Percentiles rank a stretch among this genome's conserved stretches.
Conservation (phyloP, 2,113 vertebrate species). For the Sceloporus tristichus region DNA sequence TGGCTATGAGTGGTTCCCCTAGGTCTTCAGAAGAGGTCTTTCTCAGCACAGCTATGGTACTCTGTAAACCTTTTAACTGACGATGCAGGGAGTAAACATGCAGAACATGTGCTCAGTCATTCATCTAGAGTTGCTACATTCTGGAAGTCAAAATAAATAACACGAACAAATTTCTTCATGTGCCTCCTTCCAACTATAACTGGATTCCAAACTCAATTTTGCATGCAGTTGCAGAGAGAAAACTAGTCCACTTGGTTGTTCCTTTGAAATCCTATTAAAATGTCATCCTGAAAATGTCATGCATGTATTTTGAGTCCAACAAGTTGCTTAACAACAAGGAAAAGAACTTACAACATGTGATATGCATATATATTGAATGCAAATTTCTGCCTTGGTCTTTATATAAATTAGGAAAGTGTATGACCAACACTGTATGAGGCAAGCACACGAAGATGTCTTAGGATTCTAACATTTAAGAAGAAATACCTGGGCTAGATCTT, state of each 20-base stretch:
- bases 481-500: neutral
- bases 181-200: neutral
- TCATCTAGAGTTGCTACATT: neutral
- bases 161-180: neutral
- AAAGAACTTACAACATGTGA: slow-evolving; percentile 37
- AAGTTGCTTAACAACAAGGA: slow-evolving; percentile 34
- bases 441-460: neutral
- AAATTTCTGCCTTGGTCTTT: slow-evolving; percentile 38
- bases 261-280: slow-evolving; percentile 72
- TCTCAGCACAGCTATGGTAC: neutral
- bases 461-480: slow-evolving; percentile 24
- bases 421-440: neutral
- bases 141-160: neutral
- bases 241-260: slow-evolving; percentile 38
- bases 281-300: slow-evolving; percentile 63
- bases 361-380: slow-evolving; percentile 49
- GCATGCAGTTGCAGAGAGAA: neutral
- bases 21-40: neutral
- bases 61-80: neutral
- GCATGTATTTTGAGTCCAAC: neutral
- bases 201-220: slow-evolving; percentile 48
- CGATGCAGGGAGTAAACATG: neutral
- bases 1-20: neutral
- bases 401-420: slow-evolving; percentile 67
- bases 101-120: too few species aligned